These are phyloP conservation scores for Hypocryptadius cinnamomeus DNA, from an alignment of 2,113 vertebrate genomes.

Conservation along the genomic window DNA sequence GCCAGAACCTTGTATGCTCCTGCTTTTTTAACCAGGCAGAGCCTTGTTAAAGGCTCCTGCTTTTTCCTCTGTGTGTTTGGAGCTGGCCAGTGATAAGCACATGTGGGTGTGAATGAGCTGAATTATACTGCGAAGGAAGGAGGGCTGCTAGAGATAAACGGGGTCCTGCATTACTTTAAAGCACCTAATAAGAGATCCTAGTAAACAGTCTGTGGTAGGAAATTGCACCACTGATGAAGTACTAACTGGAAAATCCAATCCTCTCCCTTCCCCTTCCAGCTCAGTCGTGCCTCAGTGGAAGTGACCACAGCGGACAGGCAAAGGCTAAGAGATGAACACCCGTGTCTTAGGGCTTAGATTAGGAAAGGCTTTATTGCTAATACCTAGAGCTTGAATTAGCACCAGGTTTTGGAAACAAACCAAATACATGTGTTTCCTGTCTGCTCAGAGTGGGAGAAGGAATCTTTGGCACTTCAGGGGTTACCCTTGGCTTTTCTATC, in stretches of 20 bases:
- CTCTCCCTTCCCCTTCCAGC: neutral
- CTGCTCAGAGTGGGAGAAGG: neutral
- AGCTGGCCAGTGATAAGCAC: neutral
- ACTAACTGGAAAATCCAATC: neutral
- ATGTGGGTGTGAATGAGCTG: neutral
- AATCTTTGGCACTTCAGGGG: neutral
- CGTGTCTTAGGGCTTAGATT: neutral
- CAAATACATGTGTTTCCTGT: neutral
- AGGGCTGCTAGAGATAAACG: neutral
- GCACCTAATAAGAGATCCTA: neutral
- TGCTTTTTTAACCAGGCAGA: neutral
- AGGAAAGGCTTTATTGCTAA: conserved; percentile 19
- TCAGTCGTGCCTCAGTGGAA: neutral
- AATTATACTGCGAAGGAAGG: neutral
- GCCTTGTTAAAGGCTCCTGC: neutral
- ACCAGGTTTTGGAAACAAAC: neutral
- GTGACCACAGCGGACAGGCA: neutral
- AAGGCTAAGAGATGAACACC: neutral
- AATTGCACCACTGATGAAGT: neutral
- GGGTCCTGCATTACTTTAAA: neutral
- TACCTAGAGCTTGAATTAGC: conserved; percentile 15
- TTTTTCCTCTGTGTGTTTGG: neutral
- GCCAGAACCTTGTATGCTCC: neutral
- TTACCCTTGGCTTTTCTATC: neutral
- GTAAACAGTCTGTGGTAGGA: neutral